Evolutionary conservation across 2,888 invertebrate genomes (phyloP), one percentile per base, ranked within the genome.

Genomic region (Dolomedes plantarius): DNA sequence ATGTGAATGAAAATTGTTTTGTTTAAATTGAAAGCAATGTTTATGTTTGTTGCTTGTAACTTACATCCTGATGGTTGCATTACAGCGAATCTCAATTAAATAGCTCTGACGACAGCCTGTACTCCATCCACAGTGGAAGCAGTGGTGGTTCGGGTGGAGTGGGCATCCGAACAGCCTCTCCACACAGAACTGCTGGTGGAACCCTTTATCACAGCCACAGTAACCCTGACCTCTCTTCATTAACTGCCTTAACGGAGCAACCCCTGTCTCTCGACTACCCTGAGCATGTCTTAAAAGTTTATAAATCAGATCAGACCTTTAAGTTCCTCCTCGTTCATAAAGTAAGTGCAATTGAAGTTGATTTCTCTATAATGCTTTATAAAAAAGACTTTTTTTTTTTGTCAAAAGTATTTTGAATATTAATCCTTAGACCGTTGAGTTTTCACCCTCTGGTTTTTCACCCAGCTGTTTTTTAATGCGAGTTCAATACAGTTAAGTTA

Each of bases 271-370:
- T 90, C 11, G 88, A 88, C 77, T 88, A 87, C 75, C 89, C 88
- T 90, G 90, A 90, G 89, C 87, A 99, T 92, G 99, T 99, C 39
- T 93, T 99, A 68, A 99, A 99, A 93, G 92, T 93, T 75, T 99
- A 95, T 92, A 96, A 96, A 93, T 95, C 97, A 32, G 99, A 99
- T 92, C 99, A 99, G 93, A 97, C 97, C 56, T 99, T 96, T 94
- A 98, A 99, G 93, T 99, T 98, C 92, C 94, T 99, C 89, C 94
- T 98, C 88, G 96, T 99, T 83, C 97, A 98, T 91, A 98, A 98
- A 93, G 97, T 93, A 88, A 88, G 89, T 56, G 31, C n/a, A n/a
- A n/a, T n/a, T n/a, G n/a, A n/a, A n/a, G n/a, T n/a, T n/a, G n/a
- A n/a, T n/a, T n/a, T n/a, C n/a, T n/a, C n/a, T n/a, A n/a, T n/a